Percentiles rank a stretch among this genome's conserved stretches.
phyloP scores from a whole-genome alignment of 2,113 vertebrate species.

The Strix uralensis region DNA sequence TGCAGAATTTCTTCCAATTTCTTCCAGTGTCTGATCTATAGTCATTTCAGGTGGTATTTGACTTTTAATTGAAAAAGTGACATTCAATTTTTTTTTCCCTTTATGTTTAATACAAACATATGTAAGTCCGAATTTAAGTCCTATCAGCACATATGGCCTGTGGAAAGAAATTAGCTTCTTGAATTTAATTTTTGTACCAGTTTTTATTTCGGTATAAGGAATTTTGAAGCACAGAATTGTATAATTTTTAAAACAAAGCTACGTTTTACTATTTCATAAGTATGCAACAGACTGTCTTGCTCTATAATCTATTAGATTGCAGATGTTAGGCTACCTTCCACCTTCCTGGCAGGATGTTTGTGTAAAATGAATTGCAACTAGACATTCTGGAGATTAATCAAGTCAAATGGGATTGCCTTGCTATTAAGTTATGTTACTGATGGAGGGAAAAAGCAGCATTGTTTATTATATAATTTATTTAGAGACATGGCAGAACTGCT shows the following conservation, averaged over 20 bases:
- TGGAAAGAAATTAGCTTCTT: background rate
- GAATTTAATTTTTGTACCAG: background rate
- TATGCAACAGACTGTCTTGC: background rate
- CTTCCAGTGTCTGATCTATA: background rate
- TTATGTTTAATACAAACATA: background rate
- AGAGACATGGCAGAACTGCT: background rate
- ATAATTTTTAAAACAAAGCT: background rate
- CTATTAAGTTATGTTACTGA: background rate
- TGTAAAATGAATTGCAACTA: background rate
- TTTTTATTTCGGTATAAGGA: background rate
- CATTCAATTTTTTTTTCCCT: background rate
- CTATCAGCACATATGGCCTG: background rate
- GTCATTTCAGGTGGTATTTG: background rate
- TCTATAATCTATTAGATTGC: background rate
- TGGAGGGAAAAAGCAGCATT: background rate
- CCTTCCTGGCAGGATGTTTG: conserved; percentile 9
- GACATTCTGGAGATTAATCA: background rate
- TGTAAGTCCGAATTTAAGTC: background rate
- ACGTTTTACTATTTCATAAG: background rate
- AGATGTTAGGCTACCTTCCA: background rate
- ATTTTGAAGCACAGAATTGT: background rate
- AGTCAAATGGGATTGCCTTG: background rate
- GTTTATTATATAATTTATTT: background rate
- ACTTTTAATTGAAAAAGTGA: background rate
- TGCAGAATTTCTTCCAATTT: background rate